A percentile compares a stretch with the other conserved stretches of the same genome.
Evolutionary conservation across 2,888 invertebrate species (phyloP).

Genomic region (Amphimallon solstitiale): DNA sequence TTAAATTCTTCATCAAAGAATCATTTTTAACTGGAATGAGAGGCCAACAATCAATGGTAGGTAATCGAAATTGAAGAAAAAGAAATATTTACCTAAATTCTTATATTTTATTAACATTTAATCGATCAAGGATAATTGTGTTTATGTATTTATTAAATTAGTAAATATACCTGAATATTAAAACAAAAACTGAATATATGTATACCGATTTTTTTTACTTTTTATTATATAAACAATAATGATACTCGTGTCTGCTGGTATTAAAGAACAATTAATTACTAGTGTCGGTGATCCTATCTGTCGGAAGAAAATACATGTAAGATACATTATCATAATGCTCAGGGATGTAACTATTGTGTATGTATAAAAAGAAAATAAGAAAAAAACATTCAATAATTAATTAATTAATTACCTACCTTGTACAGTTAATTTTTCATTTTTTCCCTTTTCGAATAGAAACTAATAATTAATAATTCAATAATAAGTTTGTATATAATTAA

Average conservation of each 20-base stretch:
- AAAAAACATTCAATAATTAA: neutral
- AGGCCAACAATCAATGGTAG: neutral
- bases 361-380: neutral
- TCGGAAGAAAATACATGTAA: conserved; percentile 21
- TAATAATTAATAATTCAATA: neutral
- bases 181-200: too few relatives aligned
- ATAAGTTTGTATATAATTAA: conserved; percentile 2
- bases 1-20: neutral
- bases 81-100: neutral
- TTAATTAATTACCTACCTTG: conserved; percentile 6
- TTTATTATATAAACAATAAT: too few relatives aligned
- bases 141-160: too few relatives aligned
- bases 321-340: conserved; percentile 31
- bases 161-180: too few relatives aligned
- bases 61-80: neutral
- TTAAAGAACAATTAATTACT: too few relatives aligned
- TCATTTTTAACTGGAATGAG: neutral
- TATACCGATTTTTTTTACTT: too few relatives aligned
- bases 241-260: too few relatives aligned
- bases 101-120: neutral
- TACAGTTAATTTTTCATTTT: conserved; percentile 1
- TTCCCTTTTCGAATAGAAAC: too few relatives aligned
- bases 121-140: too few relatives aligned
- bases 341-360: conserved; percentile 23
- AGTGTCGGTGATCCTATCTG: conserved; percentile 2